Evolutionary conservation across 1,140 invertebrate species (phyloP), one percentile per base, ranked within the genome.

Genomic region (Polypedilum vanderplanki): DNA sequence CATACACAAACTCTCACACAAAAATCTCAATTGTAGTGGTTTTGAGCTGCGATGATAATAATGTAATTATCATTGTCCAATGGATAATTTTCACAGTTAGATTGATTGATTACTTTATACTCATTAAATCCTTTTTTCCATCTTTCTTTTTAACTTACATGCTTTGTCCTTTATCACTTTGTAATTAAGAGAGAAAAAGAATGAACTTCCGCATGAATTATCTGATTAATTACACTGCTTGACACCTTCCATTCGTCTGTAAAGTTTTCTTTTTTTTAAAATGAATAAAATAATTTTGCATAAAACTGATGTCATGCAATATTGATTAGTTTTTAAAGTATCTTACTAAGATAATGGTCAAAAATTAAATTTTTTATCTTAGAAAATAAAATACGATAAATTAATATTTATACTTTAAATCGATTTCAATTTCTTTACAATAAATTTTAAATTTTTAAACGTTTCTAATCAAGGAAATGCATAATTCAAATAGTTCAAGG

Each of bases 31-130:
- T 33, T 12, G 46, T n/a, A 15, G 10, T 12, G 10, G 10, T 4
- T n/a, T n/a, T 3, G 12, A n/a, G 46, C 12, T 57, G 46, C 46
- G 46, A 57, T 33, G 24, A 33, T 57, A 57, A 57, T 57, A 57
- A 57, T 57, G 46, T 57, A 57, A 57, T 57, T 57, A 57, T 57
- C 46, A 57, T n/a, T 57, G 46, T 57, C 46, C 12, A 57, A 57
- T 57, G 46, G 46, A 57, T 57, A 57, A 57, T 57, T 57, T 57
- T 57, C 46, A 57, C 46, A 57, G 46, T 57, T 70, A 20, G 65
- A 70, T 70, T 70, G 65, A 70, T 70, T 70, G 65, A 70, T 70
- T 70, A 70, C 65, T 70, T 70, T 20, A 70, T 20, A 70, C n/a
- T 70, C 65, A 70, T 70, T 70, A 70, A 17, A 15, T 57, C 0